These are phyloP conservation scores for Styela plicata DNA, from an alignment of 23 tunicate species.

Conservation along the genomic window DNA sequence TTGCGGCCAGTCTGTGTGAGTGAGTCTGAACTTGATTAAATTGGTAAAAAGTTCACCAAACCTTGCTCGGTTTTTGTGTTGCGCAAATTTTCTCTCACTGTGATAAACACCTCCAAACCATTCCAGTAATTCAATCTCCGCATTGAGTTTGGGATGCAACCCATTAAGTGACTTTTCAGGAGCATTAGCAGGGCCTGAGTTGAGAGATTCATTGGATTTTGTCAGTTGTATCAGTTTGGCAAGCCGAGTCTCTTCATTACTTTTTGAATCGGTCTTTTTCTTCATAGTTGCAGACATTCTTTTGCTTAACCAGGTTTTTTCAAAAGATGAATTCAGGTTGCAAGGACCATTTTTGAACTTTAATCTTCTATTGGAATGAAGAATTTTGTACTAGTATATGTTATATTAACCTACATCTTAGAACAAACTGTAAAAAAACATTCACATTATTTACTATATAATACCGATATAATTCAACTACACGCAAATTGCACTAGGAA, in stretches of 20 bases:
- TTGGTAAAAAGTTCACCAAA: constrained; percentile 14
- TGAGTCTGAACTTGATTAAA: constrained; percentile 1
- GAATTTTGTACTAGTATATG: too few relatives aligned
- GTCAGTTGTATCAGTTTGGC: constrained; percentile 9
- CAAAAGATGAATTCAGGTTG: too few relatives aligned
- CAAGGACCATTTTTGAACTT: too few relatives aligned
- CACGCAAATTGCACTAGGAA: too few relatives aligned
- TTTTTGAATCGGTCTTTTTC: background rate
- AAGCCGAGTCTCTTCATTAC: background rate
- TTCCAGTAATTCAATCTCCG: constrained; percentile 44
- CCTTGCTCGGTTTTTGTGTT: constrained; percentile 22
- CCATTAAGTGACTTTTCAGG: constrained; percentile 4
- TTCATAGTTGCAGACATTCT: background rate
- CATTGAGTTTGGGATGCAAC: background rate
- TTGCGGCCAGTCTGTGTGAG: constrained; percentile 20
- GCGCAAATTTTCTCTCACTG: constrained; percentile 58
- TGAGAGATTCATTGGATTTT: background rate
- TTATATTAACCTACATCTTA: background rate
- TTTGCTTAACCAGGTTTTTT: background rate
- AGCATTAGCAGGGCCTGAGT: background rate
- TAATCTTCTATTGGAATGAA: too few relatives aligned
- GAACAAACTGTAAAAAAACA: background rate
- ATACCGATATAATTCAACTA: too few relatives aligned
- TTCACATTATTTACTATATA: background rate
- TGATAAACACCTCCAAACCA: constrained; percentile 74